Conservation (phyloP, 2,888 invertebrate species). For the Cataglyphis albicans region DNA sequence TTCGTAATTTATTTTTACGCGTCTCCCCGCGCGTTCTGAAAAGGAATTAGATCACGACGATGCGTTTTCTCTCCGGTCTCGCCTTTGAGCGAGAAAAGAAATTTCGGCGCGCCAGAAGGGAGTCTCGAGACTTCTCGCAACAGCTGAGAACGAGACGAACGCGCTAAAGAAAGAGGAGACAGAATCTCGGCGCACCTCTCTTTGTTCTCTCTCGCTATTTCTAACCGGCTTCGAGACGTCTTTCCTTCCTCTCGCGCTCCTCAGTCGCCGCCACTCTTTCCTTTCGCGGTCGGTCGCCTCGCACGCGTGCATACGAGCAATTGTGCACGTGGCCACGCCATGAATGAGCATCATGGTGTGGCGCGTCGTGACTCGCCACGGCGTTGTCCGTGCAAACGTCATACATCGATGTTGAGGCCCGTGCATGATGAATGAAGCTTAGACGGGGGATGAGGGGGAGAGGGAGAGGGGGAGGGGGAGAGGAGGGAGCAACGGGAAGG, state of each 20-base stretch:
- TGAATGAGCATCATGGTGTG: conserved; percentile 68
- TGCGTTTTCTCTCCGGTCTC: conserved; percentile 29
- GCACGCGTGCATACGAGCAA: conserved; percentile 50
- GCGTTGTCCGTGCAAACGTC: conserved; percentile 52
- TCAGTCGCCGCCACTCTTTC: conserved; percentile 29
- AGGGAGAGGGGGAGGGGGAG: not conserved
- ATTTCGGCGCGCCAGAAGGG: conserved; percentile 46
- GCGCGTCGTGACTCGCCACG: conserved; percentile 55
- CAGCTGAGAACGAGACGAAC: conserved; percentile 15
- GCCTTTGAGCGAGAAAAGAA: conserved; percentile 45
- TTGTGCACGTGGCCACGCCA: conserved; percentile 64
- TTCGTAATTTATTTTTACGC: conserved; percentile 47
- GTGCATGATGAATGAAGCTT: conserved; percentile 64
- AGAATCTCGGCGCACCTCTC: conserved; percentile 52
- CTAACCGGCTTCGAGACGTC: conserved; percentile 65
- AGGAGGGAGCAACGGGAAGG: conserved; percentile 21
- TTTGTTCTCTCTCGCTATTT: conserved; percentile 74
- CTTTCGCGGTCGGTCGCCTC: conserved; percentile 52
- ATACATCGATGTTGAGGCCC: conserved; percentile 58
- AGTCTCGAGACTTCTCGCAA: no score
- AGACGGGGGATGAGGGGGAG: no score
- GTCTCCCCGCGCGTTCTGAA: conserved; percentile 15
- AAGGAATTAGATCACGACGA: conserved; percentile 47
- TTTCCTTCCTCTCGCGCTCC: conserved; percentile 34
- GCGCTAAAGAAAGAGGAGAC: conserved; percentile 28